Conservation (phyloP, 2,888 invertebrate genomes). For the Leucophora obtusa region DNA sequence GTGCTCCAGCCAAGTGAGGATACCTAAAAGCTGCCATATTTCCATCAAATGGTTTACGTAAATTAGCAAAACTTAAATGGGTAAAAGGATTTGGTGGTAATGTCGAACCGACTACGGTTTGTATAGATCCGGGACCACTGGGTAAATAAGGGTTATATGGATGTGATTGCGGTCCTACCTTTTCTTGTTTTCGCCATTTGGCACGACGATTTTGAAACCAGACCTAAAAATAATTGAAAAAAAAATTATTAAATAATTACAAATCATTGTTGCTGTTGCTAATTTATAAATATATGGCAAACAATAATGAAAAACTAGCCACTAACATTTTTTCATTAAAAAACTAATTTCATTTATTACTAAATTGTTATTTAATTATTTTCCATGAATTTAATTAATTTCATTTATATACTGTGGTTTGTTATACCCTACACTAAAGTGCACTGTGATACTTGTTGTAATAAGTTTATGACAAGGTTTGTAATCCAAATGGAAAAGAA, state of each 20-base stretch:
- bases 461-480: too few relatives aligned
- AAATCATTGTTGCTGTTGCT: not conserved
- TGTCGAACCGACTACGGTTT: constrained; percentile 86
- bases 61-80: constrained; percentile 85
- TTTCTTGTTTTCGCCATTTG: constrained; percentile 96
- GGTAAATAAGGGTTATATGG: constrained; percentile 92
- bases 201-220: constrained; percentile 96
- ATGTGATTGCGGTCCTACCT: constrained; percentile 93
- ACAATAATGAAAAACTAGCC: constrained; percentile 50
- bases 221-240: constrained; percentile 82
- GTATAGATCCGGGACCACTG: constrained; percentile 83
- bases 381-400: constrained; percentile 65
- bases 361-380: constrained; percentile 65
- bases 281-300: too few relatives aligned
- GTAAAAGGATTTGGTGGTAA: constrained; percentile 89
- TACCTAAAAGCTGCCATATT: constrained; percentile 86
- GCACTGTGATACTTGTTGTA: too few relatives aligned
- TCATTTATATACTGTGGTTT: constrained; percentile 31
- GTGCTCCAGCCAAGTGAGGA: constrained; percentile 80
- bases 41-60: constrained; percentile 86
- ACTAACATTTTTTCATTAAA: constrained; percentile 20
- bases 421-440: not conserved
- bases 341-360: constrained; percentile 56
- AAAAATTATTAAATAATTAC: constrained; percentile 2
- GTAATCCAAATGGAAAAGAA: too few relatives aligned